A percentile compares a stretch with the other conserved stretches of the same genome.
These are phyloP conservation scores for Coleophora deauratella DNA, from an alignment of 2,888 invertebrate species.

Conservation along the genomic window DNA sequence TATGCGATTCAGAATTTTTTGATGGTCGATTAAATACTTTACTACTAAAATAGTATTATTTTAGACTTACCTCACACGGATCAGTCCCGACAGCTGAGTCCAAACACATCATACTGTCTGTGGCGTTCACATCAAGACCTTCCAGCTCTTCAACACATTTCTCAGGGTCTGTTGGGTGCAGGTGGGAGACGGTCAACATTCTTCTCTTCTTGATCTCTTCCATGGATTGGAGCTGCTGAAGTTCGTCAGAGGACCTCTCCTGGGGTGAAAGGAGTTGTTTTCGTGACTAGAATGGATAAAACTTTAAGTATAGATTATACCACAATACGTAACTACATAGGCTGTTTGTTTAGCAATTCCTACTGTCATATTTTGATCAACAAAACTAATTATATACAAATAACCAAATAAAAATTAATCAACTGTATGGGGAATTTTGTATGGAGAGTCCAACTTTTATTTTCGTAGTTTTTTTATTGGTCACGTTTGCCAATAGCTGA, in stretches of 20 bases:
- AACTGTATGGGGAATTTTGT: no score
- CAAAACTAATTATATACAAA: no score
- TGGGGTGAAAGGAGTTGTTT: slow-evolving; percentile 2
- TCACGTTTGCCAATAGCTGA: no score
- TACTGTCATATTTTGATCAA: no score
- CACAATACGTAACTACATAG: neutral
- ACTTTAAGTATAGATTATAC: neutral
- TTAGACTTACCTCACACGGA: slow-evolving; percentile 37
- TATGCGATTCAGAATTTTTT: no score
- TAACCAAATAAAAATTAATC: no score
- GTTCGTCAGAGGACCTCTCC: slow-evolving; percentile 6
- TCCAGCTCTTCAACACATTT: slow-evolving; percentile 34
- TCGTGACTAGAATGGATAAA: no score
- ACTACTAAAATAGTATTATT: no score
- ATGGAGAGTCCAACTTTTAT: no score
- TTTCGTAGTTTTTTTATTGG: no score
- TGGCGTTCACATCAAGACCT: slow-evolving; percentile 23
- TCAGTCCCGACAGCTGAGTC: slow-evolving; percentile 32
- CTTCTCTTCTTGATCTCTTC: slow-evolving; percentile 31
- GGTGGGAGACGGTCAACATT: slow-evolving; percentile 36
- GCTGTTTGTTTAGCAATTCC: neutral
- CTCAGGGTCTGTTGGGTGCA: slow-evolving; percentile 36
- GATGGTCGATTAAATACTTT: no score
- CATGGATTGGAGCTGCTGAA: slow-evolving; percentile 20
- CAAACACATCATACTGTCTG: slow-evolving; percentile 38